Evolutionary conservation across 2,797 vertebrate species (phyloP).

Genomic region (Borostomias antarcticus): DNA sequence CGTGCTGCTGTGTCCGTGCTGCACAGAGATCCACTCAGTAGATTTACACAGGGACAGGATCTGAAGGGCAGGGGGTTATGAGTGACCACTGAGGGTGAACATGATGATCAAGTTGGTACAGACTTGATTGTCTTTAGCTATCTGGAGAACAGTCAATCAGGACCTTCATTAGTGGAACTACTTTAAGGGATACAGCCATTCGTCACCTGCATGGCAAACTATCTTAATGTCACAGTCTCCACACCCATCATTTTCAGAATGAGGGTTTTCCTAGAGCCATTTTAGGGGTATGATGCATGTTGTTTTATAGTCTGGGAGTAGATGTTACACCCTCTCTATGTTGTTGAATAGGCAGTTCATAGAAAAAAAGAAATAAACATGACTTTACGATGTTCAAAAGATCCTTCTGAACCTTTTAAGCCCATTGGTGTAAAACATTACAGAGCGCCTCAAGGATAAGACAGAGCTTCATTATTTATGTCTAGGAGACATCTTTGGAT

Average conservation of each 20-base stretch:
- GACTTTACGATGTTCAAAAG: not conserved
- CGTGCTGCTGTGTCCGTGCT: conserved; percentile 14
- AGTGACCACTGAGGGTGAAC: no score
- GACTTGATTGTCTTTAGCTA: no score
- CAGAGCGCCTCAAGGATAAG: no score
- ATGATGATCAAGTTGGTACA: no score
- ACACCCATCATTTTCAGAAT: conserved; percentile 58
- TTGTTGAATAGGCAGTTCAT: conserved; percentile 41
- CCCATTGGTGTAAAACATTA: no score
- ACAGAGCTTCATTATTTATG: not conserved
- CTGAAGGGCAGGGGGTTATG: no score
- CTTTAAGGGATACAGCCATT: conserved; percentile 28
- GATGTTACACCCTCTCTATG: conserved; percentile 52
- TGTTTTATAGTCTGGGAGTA: conserved; percentile 58
- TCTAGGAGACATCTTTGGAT: no score
- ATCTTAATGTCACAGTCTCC: conserved; percentile 42
- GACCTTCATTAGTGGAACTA: not conserved
- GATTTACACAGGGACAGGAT: not conserved
- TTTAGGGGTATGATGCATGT: conserved; percentile 51
- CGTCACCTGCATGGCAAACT: conserved; percentile 26
- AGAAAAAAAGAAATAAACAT: conserved; percentile 16
- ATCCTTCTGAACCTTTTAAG: no score
- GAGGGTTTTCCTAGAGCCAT: conserved; percentile 65
- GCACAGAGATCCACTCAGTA: no score
- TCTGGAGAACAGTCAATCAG: conserved; percentile 12